phyloP scores from a whole-genome alignment of 2,113 vertebrate genomes.

The Crotalus helleri region DNA sequence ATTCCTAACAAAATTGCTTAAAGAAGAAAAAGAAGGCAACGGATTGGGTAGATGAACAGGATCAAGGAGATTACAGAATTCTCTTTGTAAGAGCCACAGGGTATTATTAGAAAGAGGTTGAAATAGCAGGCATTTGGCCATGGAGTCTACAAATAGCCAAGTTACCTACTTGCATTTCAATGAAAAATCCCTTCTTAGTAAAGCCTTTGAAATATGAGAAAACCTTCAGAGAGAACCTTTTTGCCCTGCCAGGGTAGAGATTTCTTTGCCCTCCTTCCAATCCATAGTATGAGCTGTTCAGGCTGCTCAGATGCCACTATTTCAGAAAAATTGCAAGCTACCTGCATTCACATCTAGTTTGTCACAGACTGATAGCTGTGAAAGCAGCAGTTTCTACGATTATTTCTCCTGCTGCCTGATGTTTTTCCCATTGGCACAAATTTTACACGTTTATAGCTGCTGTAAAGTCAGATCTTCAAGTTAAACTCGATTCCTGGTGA shows the following conservation, averaged over 20 bases:
- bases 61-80: neutral
- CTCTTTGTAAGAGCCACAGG: neutral
- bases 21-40: neutral
- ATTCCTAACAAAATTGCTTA: neutral
- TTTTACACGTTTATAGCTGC: neutral
- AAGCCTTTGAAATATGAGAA: neutral
- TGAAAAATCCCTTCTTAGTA: neutral
- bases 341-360: neutral
- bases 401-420: neutral
- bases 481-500: neutral
- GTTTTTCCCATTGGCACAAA: neutral
- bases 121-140: neutral
- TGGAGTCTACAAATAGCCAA: neutral
- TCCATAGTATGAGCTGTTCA: neutral
- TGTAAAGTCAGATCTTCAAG: neutral
- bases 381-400: neutral
- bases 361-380: neutral
- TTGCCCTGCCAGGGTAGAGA: neutral
- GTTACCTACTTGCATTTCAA: neutral
- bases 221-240: neutral
- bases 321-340: neutral
- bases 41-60: neutral
- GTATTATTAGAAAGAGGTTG: neutral
- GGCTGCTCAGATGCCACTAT: neutral
- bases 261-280: neutral